Conservation (phyloP, 2,888 invertebrate species). For the Drosophila anomalata region DNA sequence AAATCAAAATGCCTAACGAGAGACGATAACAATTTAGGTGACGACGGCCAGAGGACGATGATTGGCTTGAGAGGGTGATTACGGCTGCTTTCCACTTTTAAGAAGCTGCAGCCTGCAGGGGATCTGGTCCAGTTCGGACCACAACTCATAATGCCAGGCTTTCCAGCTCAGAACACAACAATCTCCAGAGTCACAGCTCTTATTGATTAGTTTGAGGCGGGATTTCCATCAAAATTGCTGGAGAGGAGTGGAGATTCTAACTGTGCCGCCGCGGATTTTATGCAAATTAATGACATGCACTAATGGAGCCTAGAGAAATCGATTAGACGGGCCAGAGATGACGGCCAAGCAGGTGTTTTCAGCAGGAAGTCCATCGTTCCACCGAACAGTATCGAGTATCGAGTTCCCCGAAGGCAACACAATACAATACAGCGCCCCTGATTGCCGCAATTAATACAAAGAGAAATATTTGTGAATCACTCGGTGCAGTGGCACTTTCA, state of each 20-base stretch:
- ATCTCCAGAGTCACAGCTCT: conserved; percentile 7
- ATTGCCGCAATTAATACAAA: conserved; percentile 53
- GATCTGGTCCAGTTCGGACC: neutral
- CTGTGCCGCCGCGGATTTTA: conserved; percentile 56
- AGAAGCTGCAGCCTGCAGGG: conserved; percentile 6
- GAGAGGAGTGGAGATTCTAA: conserved; percentile 31
- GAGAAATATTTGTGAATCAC: conserved; percentile 56
- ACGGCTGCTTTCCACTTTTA: conserved; percentile 7
- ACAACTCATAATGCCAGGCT: neutral
- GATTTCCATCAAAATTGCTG: conserved; percentile 63
- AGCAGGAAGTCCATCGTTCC: neutral
- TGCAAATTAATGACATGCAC: conserved; percentile 74
- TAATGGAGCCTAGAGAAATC: conserved; percentile 61
- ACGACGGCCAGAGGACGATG: conserved; percentile 30
- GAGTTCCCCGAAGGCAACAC: neutral
- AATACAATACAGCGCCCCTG: conserved; percentile 12
- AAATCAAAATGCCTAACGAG: conserved; percentile 64
- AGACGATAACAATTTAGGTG: conserved; percentile 63
- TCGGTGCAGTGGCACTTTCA: conserved; percentile 25
- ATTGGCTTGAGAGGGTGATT: conserved; percentile 20
- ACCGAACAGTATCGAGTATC: conserved; percentile 1
- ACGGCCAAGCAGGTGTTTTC: conserved; percentile 1
- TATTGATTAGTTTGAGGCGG: conserved; percentile 69
- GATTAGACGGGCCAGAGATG: conserved; percentile 13
- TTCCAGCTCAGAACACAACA: neutral